These are phyloP conservation scores for Chrysolina haemoptera DNA, from an alignment of 2,888 invertebrate genomes.

Conservation along the genomic window DNA sequence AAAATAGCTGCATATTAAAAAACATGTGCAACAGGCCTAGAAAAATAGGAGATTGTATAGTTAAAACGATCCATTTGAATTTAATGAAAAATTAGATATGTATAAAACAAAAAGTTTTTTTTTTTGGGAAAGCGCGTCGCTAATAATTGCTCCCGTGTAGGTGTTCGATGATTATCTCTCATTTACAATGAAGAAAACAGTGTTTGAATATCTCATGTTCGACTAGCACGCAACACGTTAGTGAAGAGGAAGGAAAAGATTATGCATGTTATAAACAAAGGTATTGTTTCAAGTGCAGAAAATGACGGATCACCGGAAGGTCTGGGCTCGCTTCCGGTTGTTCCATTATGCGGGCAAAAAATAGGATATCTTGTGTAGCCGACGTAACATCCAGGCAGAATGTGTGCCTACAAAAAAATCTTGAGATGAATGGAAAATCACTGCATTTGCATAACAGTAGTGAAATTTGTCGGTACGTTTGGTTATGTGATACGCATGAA, in stretches of 20 bases:
- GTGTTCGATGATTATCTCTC: background rate
- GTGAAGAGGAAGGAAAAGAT: conserved; percentile 13
- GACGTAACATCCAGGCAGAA: conserved; percentile 7
- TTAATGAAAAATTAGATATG: too few relatives aligned
- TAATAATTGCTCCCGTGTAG: too few relatives aligned
- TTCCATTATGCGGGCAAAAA: conserved; percentile 10
- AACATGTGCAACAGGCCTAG: too few relatives aligned
- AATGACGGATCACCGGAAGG: conserved; percentile 19
- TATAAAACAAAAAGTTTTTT: too few relatives aligned
- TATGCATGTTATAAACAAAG: conserved; percentile 19
- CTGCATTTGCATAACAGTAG: conserved; percentile 3
- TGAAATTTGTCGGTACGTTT: background rate
- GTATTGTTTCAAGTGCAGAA: conserved; percentile 17
- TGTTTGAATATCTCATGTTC: conserved; percentile 17
- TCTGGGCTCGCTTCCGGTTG: conserved; percentile 10
- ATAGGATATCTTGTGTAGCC: conserved; percentile 7
- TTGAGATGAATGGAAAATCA: background rate
- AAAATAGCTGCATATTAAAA: too few relatives aligned
- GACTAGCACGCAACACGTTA: conserved; percentile 6
- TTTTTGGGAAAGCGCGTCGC: too few relatives aligned
- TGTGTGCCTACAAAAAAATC: background rate
- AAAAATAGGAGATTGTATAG: too few relatives aligned
- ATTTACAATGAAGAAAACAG: background rate
- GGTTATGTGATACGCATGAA: background rate
- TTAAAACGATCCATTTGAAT: too few relatives aligned